Evolutionary conservation across 2,797 vertebrate species (phyloP).

Genomic region (Lemur catta): DNA sequence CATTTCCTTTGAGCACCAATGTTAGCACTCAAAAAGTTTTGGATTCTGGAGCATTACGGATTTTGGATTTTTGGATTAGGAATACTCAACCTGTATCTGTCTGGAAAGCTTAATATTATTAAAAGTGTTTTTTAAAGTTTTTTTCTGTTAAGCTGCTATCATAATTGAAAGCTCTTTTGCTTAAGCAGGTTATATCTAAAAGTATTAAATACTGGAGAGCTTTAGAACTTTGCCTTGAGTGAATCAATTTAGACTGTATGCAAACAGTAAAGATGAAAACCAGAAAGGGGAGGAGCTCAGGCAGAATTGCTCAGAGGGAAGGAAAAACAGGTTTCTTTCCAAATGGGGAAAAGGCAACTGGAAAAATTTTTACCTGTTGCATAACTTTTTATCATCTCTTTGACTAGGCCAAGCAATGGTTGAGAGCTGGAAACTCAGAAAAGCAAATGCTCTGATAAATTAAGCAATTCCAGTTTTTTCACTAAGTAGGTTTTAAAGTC

Average conservation of each 20-base stretch:
- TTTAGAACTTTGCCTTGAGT: background rate
- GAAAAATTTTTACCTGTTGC: conserved; percentile 56
- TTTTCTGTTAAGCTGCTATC: conserved; percentile 18
- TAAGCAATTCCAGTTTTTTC: conserved; percentile 24
- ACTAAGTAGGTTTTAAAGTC: conserved; percentile 9
- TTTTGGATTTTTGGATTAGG: background rate
- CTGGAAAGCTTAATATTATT: background rate
- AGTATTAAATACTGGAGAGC: background rate
- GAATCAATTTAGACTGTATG: background rate
- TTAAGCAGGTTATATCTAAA: background rate
- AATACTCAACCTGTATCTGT: background rate
- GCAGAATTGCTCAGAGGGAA: background rate
- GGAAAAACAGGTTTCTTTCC: conserved; percentile 17
- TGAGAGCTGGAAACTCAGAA: conserved; percentile 3
- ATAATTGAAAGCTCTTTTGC: conserved; percentile 31
- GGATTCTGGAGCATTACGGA: background rate
- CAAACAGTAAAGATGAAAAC: conserved; percentile 22
- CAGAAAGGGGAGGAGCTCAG: background rate
- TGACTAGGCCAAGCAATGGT: background rate
- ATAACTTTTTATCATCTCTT: conserved; percentile 42
- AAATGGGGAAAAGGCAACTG: conserved; percentile 40
- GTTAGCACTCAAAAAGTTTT: background rate
- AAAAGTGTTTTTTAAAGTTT: background rate
- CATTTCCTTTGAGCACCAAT: background rate
- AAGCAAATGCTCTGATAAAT: conserved; percentile 51